Percentiles rank a stretch among this genome's conserved stretches.
Evolutionary conservation across 2,888 invertebrate genomes (phyloP).

Genomic region (Taenaris catops): DNA sequence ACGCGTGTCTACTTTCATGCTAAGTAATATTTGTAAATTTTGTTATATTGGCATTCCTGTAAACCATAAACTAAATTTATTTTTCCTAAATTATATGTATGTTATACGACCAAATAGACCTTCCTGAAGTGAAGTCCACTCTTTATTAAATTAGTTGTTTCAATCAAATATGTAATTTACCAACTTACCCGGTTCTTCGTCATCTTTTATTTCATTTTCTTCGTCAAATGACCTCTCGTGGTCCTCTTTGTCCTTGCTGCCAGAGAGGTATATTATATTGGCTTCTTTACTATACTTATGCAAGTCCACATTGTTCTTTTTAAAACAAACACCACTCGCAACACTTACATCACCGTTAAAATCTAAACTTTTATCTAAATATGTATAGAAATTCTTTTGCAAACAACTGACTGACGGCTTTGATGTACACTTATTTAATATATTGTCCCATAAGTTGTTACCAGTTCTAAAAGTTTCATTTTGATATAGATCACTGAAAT

Average conservation of each 20-base stretch:
- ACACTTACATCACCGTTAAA: slow-evolving; percentile 83
- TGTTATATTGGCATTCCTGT: too few relatives aligned
- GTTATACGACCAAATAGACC: too few relatives aligned
- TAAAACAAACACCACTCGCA: slow-evolving; percentile 82
- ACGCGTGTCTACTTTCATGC: too few relatives aligned
- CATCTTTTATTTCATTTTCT: slow-evolving; percentile 56
- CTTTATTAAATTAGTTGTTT: too few relatives aligned
- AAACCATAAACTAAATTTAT: neutral
- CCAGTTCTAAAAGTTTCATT: slow-evolving; percentile 77
- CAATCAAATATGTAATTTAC: too few relatives aligned
- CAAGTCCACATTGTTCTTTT: slow-evolving; percentile 81
- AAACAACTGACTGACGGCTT: slow-evolving; percentile 86
- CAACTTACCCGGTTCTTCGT: slow-evolving; percentile 56
- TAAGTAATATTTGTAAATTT: too few relatives aligned
- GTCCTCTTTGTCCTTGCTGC: slow-evolving; percentile 42
- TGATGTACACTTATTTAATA: slow-evolving; percentile 84
- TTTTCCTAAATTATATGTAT: too few relatives aligned
- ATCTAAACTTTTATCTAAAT: slow-evolving; percentile 83
- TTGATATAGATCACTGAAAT: slow-evolving; percentile 53
- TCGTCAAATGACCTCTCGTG: slow-evolving; percentile 44
- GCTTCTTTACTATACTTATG: slow-evolving; percentile 75
- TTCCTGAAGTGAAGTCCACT: too few relatives aligned
- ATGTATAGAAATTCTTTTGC: slow-evolving; percentile 87
- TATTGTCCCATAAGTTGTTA: slow-evolving; percentile 86
- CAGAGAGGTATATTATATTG: slow-evolving; percentile 67